These are phyloP conservation scores for Neomorphus geoffroyi DNA, from an alignment of 2,797 vertebrate genomes.

Conservation along the genomic window DNA sequence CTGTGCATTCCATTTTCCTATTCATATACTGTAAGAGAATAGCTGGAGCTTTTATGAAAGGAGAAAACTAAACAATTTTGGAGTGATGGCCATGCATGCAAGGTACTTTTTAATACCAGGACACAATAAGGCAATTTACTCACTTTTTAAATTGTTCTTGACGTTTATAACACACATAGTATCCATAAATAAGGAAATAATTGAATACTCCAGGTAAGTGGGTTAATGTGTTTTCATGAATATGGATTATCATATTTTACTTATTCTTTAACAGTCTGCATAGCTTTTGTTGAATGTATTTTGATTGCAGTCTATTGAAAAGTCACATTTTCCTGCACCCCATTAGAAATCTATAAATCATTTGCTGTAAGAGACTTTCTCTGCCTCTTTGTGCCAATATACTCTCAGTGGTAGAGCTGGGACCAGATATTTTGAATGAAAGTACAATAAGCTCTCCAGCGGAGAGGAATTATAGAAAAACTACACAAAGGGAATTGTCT, in stretches of 20 bases:
- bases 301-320: slow-evolving; percentile 27
- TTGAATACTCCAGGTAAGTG: slow-evolving; percentile 50
- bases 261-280: slow-evolving; percentile 8
- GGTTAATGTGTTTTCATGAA: slow-evolving; percentile 45
- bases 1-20: not conserved
- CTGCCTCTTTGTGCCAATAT: not conserved
- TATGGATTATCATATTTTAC: slow-evolving; percentile 42
- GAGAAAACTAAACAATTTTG: slow-evolving; percentile 37
- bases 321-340: not conserved
- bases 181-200: slow-evolving; percentile 45
- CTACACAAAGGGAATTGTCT: not conserved
- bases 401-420: not conserved
- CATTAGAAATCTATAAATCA: slow-evolving; percentile 10
- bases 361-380: not conserved
- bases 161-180: slow-evolving; percentile 17
- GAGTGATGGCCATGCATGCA: slow-evolving; percentile 8
- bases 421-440: not conserved
- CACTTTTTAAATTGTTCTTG: slow-evolving; percentile 48
- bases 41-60: not conserved
- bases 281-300: slow-evolving; percentile 18
- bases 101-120: slow-evolving; percentile 13
- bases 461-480: not conserved
- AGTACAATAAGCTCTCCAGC: not conserved
- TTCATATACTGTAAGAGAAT: not conserved
- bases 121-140: slow-evolving; percentile 33